Conservation (phyloP, 2,888 invertebrate species). For the Eristalis tenax region DNA sequence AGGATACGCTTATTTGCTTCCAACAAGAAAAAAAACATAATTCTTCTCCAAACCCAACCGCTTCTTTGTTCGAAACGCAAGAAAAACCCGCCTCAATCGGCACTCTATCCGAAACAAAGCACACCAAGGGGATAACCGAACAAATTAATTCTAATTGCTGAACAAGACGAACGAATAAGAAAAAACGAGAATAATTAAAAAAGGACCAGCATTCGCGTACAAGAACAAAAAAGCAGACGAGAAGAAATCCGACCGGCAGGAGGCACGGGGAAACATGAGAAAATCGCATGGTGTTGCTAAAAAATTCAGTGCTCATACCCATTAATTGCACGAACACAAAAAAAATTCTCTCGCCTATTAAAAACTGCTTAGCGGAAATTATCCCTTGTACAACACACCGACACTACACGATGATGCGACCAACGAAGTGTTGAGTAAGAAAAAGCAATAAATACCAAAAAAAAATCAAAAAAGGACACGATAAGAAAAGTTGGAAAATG, state of each 20-base stretch:
- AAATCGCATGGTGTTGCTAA: slow-evolving; percentile 44
- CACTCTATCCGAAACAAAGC: slow-evolving; percentile 16
- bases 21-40: background rate
- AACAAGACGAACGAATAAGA: slow-evolving; percentile 42
- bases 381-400: slow-evolving; percentile 58
- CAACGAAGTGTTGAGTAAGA: slow-evolving; percentile 45
- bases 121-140: slow-evolving; percentile 38
- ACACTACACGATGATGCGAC: slow-evolving; percentile 25
- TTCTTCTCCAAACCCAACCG: too few relatives aligned
- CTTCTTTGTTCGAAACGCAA: background rate
- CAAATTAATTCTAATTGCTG: slow-evolving; percentile 63
- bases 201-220: slow-evolving; percentile 16
- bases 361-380: slow-evolving; percentile 67
- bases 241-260: background rate
- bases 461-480: slow-evolving; percentile 1
- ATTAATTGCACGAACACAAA: slow-evolving; percentile 53
- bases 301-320: slow-evolving; percentile 59
- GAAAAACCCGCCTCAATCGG: slow-evolving; percentile 3
- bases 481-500: background rate
- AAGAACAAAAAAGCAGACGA: background rate
- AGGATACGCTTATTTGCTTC: background rate
- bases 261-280: background rate
- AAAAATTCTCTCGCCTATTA: slow-evolving; percentile 59
- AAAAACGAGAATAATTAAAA: slow-evolving; percentile 55
- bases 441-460: slow-evolving; percentile 38